Conservation (phyloP, 2,888 invertebrate genomes). For the Orthosia incerta region DNA sequence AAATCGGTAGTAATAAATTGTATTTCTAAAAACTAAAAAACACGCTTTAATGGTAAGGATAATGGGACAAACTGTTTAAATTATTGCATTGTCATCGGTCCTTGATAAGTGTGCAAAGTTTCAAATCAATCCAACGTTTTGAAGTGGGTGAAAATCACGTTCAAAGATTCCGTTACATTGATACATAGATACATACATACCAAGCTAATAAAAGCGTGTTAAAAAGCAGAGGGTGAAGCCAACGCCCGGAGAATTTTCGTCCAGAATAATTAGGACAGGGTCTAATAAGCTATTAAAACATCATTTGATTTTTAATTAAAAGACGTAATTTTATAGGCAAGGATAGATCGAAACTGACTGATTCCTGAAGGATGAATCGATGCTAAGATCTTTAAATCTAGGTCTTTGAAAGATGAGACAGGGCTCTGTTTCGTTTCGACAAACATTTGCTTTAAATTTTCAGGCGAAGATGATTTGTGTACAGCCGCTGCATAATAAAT, state of each 20-base stretch:
- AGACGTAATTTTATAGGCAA: neutral
- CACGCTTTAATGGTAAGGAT: too few species aligned
- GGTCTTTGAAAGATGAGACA: neutral
- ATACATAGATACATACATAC: too few species aligned
- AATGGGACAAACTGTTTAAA: too few species aligned
- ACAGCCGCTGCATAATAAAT: constrained; percentile 33
- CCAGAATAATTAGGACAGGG: neutral
- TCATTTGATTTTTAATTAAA: neutral
- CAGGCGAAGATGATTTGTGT: constrained; percentile 4
- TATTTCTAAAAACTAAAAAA: too few species aligned
- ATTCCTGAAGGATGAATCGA: neutral
- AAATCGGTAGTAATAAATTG: constrained; percentile 9
- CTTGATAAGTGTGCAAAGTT: too few species aligned
- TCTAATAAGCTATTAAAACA: neutral
- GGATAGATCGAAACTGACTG: constrained; percentile 1
- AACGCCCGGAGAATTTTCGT: neutral
- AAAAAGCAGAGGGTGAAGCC: neutral
- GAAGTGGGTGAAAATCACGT: too few species aligned
- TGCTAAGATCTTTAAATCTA: neutral
- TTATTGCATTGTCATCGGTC: too few species aligned
- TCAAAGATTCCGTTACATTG: too few species aligned
- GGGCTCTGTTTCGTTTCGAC: neutral
- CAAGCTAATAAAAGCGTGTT: too few species aligned
- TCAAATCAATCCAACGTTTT: too few species aligned
- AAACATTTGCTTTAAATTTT: constrained; percentile 5